Evolutionary conservation across 92 coral and sea anemone genomes (phyloP).

Genomic region (Heliopora coerulea): DNA sequence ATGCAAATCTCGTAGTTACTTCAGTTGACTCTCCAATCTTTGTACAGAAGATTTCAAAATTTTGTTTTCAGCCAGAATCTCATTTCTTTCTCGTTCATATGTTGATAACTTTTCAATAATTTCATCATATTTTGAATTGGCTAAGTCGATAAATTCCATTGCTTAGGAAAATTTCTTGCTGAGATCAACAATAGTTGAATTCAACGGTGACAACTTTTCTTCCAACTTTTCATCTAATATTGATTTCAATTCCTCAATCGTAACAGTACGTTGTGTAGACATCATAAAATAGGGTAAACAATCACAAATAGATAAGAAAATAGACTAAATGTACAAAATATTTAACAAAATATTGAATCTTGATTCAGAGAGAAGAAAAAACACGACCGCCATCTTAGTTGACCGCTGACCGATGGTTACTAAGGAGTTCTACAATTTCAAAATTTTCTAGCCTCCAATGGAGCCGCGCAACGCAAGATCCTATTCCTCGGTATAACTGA

Average conservation of each 20-base stretch:
- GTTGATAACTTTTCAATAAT: background rate
- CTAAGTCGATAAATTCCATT: background rate
- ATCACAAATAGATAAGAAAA: too few species aligned
- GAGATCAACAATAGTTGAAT: background rate
- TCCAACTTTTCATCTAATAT: slow-evolving; percentile 14
- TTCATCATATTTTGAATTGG: slow-evolving; percentile 16
- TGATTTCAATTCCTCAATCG: background rate
- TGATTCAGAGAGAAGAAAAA: too few species aligned
- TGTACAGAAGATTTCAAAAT: slow-evolving; percentile 2
- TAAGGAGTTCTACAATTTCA: too few species aligned
- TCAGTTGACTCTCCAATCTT: background rate
- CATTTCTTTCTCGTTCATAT: background rate
- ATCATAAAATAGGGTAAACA: too few species aligned
- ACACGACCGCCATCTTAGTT: too few species aligned
- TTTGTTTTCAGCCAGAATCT: slow-evolving; percentile 11
- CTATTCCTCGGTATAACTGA: too few species aligned
- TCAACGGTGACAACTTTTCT: slow-evolving; percentile 4
- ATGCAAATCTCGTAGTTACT: background rate
- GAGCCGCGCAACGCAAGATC: too few species aligned
- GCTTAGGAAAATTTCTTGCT: background rate
- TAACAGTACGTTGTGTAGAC: too few species aligned
- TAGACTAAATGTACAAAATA: too few species aligned
- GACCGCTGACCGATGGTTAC: too few species aligned
- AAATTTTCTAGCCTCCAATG: too few species aligned
- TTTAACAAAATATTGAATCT: too few species aligned